Base-by-base conservation (phyloP, 2,888 invertebrate species). In the Spilarctia lutea region DNA sequence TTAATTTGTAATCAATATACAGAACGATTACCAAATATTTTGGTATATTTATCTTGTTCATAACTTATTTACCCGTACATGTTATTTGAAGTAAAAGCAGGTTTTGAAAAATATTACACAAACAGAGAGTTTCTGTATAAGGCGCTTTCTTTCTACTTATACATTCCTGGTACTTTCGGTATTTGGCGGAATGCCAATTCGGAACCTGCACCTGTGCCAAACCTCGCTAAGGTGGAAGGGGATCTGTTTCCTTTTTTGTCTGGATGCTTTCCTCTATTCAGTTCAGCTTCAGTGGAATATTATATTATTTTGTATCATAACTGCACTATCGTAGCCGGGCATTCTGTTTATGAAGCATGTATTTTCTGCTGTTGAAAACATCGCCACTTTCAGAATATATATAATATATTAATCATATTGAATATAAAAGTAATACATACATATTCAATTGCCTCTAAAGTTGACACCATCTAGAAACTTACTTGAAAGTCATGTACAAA, bases 101-200 rank as follows among this genome's bases (percentile, higher is more conserved):
- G 39, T 8, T 39, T 66, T 3, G 24, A 8, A 24, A 39, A 13
- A 27, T 13, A n/a, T 45, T 18, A 20, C 7, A 67, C 20, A 30
- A 8, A 67, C 30, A 48, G 66, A 69, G 68, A 68, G 68, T 74
- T 48, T 27, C 27, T 48, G 27, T 27, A 30, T 16, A 16, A 3
- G 30, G 65, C 42, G 75, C 75, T 72, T 75, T 78, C 79, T 74
- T 66, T 71, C 73, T 74, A 75, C 65, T 75, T 75, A 77, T 78
- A 73, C 74, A 71, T 83, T 82, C 79, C 79, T 84, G 77, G 73
- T 72, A 78, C 75, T 78, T 67, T 33, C 35, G 65, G 52, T 75
- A 35, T 74, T 30, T 83, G 83, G 84, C 84, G 65, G 45, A 42
- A 60, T 60, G 80, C 83, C 84, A 84, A 78, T 68, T 35, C 39